Evolutionary conservation across 2,113 vertebrate genomes (phyloP).

Genomic region (Podarcis cretensis): DNA sequence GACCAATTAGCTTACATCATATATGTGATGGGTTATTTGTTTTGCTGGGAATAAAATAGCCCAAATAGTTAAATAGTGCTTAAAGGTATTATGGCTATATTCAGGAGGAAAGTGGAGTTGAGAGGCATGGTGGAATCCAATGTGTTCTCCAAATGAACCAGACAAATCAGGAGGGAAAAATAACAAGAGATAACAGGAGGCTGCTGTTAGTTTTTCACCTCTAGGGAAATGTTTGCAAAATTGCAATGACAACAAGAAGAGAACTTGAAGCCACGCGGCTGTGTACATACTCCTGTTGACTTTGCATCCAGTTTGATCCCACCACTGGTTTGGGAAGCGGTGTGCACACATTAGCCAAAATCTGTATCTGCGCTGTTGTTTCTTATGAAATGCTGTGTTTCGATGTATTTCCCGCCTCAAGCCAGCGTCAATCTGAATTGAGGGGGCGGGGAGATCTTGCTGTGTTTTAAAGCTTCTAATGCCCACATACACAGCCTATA

Average conservation of each 20-base stretch:
- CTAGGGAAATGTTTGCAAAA: constrained; percentile 65
- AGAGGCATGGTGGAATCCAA: constrained; percentile 16
- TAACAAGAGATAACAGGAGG: constrained; percentile 32
- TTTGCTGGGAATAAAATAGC: constrained; percentile 33
- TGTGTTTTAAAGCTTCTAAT: neutral
- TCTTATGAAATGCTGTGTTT: neutral
- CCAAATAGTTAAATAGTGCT: constrained; percentile 29
- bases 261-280: constrained; percentile 46
- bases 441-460: neutral
- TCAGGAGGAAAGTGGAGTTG: constrained; percentile 28
- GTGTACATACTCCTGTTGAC: too few species aligned
- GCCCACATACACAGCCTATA: constrained; percentile 27
- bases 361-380: too few species aligned
- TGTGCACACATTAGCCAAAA: too few species aligned
- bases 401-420: neutral
- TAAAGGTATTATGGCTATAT: constrained; percentile 38
- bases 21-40: neutral
- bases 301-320: too few species aligned
- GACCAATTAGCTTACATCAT: neutral
- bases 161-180: constrained; percentile 57
- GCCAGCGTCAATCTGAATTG: neutral
- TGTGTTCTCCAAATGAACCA: constrained; percentile 47
- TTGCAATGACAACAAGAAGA: constrained; percentile 72
- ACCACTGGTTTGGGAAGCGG: too few species aligned
- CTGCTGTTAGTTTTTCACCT: constrained; percentile 63